A percentile compares a stretch with the other conserved stretches of the same genome.
phyloP scores from a whole-genome alignment of 1,140 invertebrate genomes.

The Trichonephila inaurata region DNA sequence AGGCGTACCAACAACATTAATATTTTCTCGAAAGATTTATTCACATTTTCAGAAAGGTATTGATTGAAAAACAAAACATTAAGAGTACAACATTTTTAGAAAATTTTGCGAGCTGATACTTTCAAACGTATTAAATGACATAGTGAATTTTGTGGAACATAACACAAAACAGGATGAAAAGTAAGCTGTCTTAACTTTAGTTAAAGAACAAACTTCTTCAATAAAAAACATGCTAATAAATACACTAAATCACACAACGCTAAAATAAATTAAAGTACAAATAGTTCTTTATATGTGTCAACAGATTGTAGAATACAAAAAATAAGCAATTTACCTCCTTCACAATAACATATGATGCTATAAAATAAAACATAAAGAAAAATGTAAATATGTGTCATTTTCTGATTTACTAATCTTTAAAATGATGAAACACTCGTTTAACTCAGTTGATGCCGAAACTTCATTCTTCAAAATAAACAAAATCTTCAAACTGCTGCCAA shows the following conservation, averaged over 20 bases:
- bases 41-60: too few relatives aligned
- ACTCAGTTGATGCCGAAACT: background rate
- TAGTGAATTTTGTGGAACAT: background rate
- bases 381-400: background rate
- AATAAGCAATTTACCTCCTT: background rate
- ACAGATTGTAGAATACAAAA: background rate
- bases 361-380: background rate
- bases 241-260: background rate
- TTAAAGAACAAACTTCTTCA: background rate
- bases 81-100: too few relatives aligned
- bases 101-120: too few relatives aligned
- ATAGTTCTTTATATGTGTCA: background rate
- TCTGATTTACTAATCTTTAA: background rate
- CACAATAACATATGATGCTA: background rate
- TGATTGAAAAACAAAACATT: too few relatives aligned
- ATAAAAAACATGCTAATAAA: background rate
- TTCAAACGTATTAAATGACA: background rate
- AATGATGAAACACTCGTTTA: background rate
- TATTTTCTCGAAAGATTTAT: too few relatives aligned
- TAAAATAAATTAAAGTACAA: too few relatives aligned
- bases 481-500: background rate
- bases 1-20: too few relatives aligned
- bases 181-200: background rate
- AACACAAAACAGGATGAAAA: background rate
- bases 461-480: slow-evolving; percentile 4